Evolutionary conservation across 1,140 invertebrate species (phyloP).

Genomic region (Melanaphis sacchari): DNA sequence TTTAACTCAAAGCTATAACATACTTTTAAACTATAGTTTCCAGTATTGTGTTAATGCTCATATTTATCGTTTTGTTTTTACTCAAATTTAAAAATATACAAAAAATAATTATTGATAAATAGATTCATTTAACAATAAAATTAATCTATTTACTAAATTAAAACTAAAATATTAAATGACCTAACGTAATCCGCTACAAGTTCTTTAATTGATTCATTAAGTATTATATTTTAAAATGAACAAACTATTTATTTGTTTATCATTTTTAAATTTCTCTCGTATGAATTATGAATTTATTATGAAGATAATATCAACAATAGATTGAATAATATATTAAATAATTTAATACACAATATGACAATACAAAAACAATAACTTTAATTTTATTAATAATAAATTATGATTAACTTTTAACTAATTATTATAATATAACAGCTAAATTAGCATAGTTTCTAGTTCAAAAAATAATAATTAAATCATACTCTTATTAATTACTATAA

Average conservation of each 20-base stretch:
- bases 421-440: neutral
- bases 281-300: neutral
- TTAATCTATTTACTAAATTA: neutral
- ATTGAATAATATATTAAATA: neutral
- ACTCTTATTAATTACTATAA: neutral
- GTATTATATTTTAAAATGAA: neutral
- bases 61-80: conserved; percentile 1
- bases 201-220: neutral
- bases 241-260: neutral
- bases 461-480: neutral
- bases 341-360: neutral
- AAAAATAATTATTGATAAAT: neutral
- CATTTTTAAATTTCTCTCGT: no score
- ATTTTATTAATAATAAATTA: neutral
- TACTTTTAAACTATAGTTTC: neutral
- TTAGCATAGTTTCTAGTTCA: neutral
- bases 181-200: fast-evolving
- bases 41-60: neutral
- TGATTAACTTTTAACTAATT: neutral
- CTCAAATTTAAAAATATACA: neutral
- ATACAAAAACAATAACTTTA: neutral
- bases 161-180: neutral
- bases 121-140: neutral
- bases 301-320: neutral
- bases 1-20: neutral